Evolutionary conservation across 2,113 vertebrate genomes (phyloP).

Genomic region (Rousettus leschenaultii): DNA sequence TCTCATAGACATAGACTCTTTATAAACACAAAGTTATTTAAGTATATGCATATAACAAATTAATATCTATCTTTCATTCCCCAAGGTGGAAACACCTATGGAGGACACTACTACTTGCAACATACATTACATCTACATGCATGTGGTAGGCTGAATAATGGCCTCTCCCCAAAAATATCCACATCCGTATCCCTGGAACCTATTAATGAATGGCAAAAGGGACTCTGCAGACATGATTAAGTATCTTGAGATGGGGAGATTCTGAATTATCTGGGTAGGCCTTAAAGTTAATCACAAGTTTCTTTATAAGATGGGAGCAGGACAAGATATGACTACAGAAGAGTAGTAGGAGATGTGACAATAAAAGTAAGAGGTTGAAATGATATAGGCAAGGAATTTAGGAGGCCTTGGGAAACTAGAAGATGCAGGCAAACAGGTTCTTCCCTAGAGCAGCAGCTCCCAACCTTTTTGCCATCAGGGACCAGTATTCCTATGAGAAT

Average conservation of each 20-base stretch:
- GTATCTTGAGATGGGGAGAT: background rate
- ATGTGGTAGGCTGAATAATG: background rate
- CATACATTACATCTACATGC: background rate
- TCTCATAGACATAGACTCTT: background rate
- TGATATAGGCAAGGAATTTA: background rate
- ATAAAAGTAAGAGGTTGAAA: background rate
- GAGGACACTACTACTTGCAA: background rate
- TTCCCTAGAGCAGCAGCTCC: background rate
- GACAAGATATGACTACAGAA: background rate
- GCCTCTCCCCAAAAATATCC: background rate
- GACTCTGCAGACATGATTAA: background rate
- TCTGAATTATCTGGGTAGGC: background rate
- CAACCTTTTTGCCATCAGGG: no score
- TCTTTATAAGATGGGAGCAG: background rate
- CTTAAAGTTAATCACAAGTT: background rate
- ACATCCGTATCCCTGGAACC: background rate
- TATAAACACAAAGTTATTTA: background rate
- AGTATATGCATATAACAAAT: background rate
- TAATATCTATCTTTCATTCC: background rate
- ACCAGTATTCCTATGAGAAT: no score
- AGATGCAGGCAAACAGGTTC: background rate
- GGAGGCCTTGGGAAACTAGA: background rate
- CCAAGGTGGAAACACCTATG: background rate
- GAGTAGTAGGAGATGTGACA: background rate
- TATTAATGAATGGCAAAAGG: background rate